Evolutionary conservation across 2,113 vertebrate species (phyloP), one percentile per base, ranked within the genome.

Genomic region (Hyla sarda): DNA sequence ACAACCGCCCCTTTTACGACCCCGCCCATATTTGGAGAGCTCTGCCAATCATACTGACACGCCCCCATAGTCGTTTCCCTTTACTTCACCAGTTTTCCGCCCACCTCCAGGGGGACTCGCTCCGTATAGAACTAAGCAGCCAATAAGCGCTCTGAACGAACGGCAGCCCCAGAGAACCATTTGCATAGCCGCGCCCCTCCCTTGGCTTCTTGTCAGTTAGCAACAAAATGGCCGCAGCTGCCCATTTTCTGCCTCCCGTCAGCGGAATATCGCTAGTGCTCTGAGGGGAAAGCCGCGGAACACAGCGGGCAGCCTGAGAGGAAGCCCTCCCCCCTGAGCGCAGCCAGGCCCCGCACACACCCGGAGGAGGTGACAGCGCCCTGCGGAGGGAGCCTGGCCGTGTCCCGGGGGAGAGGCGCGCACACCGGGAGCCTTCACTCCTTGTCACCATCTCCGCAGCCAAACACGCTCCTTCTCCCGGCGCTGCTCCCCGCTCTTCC

Each of bases 151-250:
- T 5, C 12, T 5, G 47, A 37, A 37, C 9, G 10, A 7, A 0
- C 6, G 32, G 16, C 48, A 74, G 37, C 72, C 41, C 11, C 72
- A 47, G 23, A 3, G 45, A 16, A 16, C 60, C 77, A 80, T 80
- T 80, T 80, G 48, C 67, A 14, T 82, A 6, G 30, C 67, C 69
- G 25, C 71, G 82, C 82, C 82, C 71, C 32, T 45, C 37, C 12
- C 9, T 45, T 80, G 52, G 84, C 28, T 86, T 81, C 84, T 81
- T 86, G 76, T 86, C 77, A 86, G 84, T 81, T 79, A 86, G 60
- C 62, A 86, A 86, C 84, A 86, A 86, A 86, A 86, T 86, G 84
- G 84, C 84, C 60, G 84, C 84, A 37, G 47, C 74, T 78, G 83
- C 74, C 56, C 75, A 32, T 60, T 58, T 80, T 32, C 23, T 86